Evolutionary conservation across 2,797 vertebrate genomes (phyloP), one percentile per base, ranked within the genome.

Genomic region (Cynodonichthys magdalenae): DNA sequence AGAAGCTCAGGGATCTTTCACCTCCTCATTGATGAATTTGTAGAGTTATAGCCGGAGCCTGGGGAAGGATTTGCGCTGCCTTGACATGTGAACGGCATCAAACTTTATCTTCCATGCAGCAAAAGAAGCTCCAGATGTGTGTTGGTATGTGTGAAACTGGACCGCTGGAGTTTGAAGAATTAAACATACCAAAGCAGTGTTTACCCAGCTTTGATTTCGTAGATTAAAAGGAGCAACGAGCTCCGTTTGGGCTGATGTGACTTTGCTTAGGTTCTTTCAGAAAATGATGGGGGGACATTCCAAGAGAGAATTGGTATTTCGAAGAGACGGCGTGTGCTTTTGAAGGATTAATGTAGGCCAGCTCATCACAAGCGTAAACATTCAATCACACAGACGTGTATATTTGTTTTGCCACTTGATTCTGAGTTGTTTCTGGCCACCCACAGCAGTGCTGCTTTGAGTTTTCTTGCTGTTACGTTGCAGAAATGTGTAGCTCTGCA

Each of bases 161-260:
- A 89, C 80, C 80, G 65, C 85, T 24, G 53, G 73, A 85, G 80
- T 84, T 88, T 79, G 45, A 83, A 70, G 82, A 88, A 83, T 85
- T 81, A 82, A 77, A 80, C 88, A 82, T 86, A 79, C 87, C 81
- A 77, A 78, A 76, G 82, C 58, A 2, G 47, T 90, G 90, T 93
- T 94, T 94, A 91, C 85, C 82, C 84, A 86, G 83, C 83, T 90
- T 92, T 91, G 86, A 93, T 93, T 90, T 84, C 75, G 63, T 63
- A 78, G 89, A 91, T 93, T 92, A 86, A 86, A 87, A 87, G 69
- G 82, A 82, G 54, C 81, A 83, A 72, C 66, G 20, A 77, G 71
- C 65, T 14, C 56, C 69, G 75, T 74, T 80, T 45, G 75, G 61
- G 69, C 66, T 71, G 75, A 78, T 77, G 79, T 46, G 69, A 84